Base-by-base conservation (phyloP, 2,797 vertebrate species). In the Anabacerthia variegaticeps region DNA sequence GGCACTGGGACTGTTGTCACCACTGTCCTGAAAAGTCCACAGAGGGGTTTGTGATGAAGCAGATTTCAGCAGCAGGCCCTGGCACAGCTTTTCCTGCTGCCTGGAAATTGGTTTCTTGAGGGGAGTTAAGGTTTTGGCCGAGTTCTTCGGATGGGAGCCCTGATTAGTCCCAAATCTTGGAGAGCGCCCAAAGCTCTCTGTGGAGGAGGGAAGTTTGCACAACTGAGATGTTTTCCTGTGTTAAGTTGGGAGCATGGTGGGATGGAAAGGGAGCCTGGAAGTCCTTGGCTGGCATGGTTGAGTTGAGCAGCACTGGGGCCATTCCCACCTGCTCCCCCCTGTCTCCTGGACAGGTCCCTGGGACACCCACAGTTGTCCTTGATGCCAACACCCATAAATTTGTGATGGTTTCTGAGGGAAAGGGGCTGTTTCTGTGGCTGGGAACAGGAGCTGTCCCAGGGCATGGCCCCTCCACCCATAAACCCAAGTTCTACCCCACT, bases 271-370 rank as follows among this genome's bases (percentile, higher is more conserved):
- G 21, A 80, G 27, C 34, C 58, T 52, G 21, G 28, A 9, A 49
- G 7, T 8, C 17, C 55, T 37, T 52, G 77, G n/a, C 48, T 3
- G 7, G 77, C 6, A 6, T 4, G 37, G 52, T 7, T 51, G 62
- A 34, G 23, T 46, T 1, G 3, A 72, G 39, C 66, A 62, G 56
- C 9, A 2, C n/a, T 5, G 41, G 4, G 5, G 56, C 75, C 54
- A 22, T 80, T 77, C 69, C 81, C 41, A 69, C 32, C 73, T 36
- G 7, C 30, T 86, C 51, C 32, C 11, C 59, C 26, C 23, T 23
- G 9, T 28, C 56, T 54, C 43, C 68, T 20, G 13, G 67, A 10
- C 0, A 0, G 28, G 49, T 76, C 46, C 36, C 27, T 0, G 3
- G 36, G 36, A 37, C 19, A 12, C 11, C 59, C 49, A 36, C 10